Evolutionary conservation across 1,140 invertebrate genomes (phyloP).

Genomic region (Acyrthosiphon pisum): DNA sequence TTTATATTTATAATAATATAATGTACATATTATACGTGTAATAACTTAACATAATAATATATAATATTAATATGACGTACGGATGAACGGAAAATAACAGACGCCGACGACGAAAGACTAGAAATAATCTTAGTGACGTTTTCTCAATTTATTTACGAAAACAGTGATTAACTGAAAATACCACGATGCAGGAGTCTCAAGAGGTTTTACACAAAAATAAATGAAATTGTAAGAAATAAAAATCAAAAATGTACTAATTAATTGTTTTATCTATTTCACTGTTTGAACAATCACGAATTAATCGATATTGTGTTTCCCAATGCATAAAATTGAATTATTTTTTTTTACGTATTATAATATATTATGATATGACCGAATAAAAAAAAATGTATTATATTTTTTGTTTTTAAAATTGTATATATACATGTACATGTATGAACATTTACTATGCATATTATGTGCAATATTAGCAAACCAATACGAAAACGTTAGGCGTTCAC

Average conservation of each 20-base stretch:
- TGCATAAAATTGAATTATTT: not conserved
- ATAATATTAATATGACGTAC: not conserved
- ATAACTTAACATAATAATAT: not conserved
- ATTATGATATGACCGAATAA: not conserved
- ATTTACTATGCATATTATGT: not conserved
- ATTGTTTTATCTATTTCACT: not conserved
- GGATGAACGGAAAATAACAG: not conserved
- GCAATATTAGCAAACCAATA: not conserved
- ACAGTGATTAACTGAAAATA: not conserved
- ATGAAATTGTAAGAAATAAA: not conserved
- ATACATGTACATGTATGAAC: not conserved
- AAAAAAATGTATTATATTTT: not conserved
- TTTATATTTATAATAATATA: not conserved
- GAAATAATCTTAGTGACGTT: not conserved
- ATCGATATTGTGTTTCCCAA: not conserved
- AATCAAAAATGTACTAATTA: not conserved
- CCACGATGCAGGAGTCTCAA: too few species aligned
- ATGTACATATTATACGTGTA: not conserved
- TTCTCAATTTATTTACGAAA: not conserved
- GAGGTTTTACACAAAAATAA: too few species aligned
- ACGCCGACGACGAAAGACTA: not conserved
- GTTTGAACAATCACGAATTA: not conserved
- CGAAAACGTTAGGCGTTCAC: not conserved
- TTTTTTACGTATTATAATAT: not conserved
- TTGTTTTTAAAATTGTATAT: not conserved